Percentiles rank a stretch among this genome's conserved stretches.
These are phyloP conservation scores for Agelas oroides DNA, from an alignment of 37 sponge, comb jelly and placozoan species.

Conservation along the genomic window DNA sequence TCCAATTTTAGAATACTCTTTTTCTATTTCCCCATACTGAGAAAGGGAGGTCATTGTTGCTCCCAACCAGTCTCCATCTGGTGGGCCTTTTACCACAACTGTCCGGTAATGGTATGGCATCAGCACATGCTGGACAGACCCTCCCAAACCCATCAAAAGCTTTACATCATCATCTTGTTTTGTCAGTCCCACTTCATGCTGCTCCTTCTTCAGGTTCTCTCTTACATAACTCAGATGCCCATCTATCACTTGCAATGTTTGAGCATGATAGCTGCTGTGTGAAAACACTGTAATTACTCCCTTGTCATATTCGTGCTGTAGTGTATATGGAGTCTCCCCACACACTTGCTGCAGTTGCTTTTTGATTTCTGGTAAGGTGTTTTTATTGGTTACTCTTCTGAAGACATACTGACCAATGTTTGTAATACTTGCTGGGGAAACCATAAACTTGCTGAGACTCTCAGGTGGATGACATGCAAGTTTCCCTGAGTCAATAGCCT, in stretches of 20 bases:
- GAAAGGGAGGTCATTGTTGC: background rate
- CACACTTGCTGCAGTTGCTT: background rate
- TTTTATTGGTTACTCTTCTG: background rate
- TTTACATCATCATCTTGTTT: slow-evolving; percentile 41
- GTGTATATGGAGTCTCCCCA: background rate
- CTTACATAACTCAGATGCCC: background rate
- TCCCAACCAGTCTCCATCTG: background rate
- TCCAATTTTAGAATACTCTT: background rate
- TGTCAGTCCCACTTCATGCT: slow-evolving; percentile 43
- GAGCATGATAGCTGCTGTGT: slow-evolving; percentile 13
- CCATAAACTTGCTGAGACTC: background rate
- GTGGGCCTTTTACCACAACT: slow-evolving; percentile 30
- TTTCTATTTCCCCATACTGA: slow-evolving; percentile 25
- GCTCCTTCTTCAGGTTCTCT: slow-evolving; percentile 12
- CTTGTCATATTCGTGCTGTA: background rate
- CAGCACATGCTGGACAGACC: slow-evolving; percentile 47
- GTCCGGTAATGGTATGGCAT: slow-evolving; percentile 65
- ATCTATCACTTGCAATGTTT: background rate
- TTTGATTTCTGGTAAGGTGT: background rate
- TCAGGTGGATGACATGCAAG: slow-evolving; percentile 38
- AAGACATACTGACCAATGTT: slow-evolving; percentile 25
- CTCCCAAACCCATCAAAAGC: slow-evolving; percentile 63
- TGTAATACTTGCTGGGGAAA: slow-evolving; percentile 25
- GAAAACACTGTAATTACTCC: slow-evolving; percentile 27
- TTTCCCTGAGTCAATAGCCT: slow-evolving; percentile 53